Evolutionary conservation across 30 jellyfish, hydroid and myxozoan species (phyloP), one percentile per base, ranked within the genome.

Genomic region (Aurelia aurita): DNA sequence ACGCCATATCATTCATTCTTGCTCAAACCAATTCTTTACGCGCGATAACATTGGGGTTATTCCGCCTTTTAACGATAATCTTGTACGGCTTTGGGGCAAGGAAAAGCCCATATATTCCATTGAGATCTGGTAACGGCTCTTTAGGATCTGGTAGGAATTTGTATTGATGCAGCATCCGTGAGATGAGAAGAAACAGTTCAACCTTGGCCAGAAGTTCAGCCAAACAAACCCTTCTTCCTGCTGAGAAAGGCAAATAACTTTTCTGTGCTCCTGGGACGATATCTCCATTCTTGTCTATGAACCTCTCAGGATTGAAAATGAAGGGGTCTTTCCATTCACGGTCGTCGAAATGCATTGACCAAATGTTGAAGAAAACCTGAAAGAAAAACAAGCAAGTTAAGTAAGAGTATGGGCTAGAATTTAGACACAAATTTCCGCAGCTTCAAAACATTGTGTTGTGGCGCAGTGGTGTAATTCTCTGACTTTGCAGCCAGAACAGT

Each of bases 161-260:
- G 76, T 72, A 89, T 47, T 57, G 80, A 35, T 82, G 82, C 58
- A 89, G 75, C 87, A 89, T 58, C 44, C 91, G 90, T 9, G 91
- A 46, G 44, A 89, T 74, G 5, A 89, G 90, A 29, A 89, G 49
- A 39, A 78, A 89, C 25, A 89, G 81, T 58, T 89, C 97, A 80
- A 89, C 72, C 58, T 89, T 89, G 51, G 97, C 97, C 21, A 89
- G 82, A 25, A 87, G 66, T 55, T 89, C 97, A 13, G 97, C 97
- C 60, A 89, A 55, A 60, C 97, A 89, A 12, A 89, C 91, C 43
- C 97, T 54, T 63, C 97, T 31, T 12, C 97, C 97, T 10, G 97
- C 97, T 5, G 97, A 89, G 66, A 89, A 89, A 12, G 97, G 97
- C 29, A 89, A 74, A 58, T 81, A 89, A 54, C 94, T 86, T 43